These are phyloP conservation scores for Smutsia temminckii DNA, from an alignment of 2,797 vertebrate species.

Conservation along the genomic window DNA sequence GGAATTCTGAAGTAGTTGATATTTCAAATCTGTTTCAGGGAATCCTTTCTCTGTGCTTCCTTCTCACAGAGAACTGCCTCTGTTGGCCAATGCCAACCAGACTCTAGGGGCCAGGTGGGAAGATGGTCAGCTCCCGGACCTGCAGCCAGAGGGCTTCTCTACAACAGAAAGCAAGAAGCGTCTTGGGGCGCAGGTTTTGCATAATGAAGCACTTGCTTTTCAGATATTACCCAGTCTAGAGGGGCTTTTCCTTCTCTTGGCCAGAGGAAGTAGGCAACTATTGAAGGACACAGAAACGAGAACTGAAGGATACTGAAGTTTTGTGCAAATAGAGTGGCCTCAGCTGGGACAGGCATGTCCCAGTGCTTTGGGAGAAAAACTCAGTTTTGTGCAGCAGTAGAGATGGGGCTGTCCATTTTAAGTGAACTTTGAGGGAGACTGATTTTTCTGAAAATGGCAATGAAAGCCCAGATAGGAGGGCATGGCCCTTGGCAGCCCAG, in stretches of 20 bases:
- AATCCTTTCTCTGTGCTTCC: background rate
- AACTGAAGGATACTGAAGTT: fast-evolving
- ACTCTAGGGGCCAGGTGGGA: background rate
- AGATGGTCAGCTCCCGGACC: no score
- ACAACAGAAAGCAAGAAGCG: background rate
- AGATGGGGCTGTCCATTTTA: background rate
- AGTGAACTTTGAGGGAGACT: background rate
- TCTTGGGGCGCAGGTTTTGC: no score
- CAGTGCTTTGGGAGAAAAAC: background rate
- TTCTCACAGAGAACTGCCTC: background rate
- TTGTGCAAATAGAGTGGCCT: background rate
- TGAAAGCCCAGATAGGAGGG: background rate
- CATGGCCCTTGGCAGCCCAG: fast-evolving
- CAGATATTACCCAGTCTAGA: background rate
- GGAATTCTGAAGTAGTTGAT: no score
- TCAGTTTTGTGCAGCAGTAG: background rate
- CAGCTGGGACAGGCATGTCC: background rate
- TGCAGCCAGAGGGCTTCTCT: background rate
- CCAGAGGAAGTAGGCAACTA: no score
- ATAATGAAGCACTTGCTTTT: background rate
- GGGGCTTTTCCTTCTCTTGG: background rate
- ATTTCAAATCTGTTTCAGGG: background rate
- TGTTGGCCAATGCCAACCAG: background rate
- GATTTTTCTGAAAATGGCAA: background rate
- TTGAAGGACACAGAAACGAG: no score